Conservation (phyloP, 2,797 vertebrate species). For the Acomys russatus region DNA sequence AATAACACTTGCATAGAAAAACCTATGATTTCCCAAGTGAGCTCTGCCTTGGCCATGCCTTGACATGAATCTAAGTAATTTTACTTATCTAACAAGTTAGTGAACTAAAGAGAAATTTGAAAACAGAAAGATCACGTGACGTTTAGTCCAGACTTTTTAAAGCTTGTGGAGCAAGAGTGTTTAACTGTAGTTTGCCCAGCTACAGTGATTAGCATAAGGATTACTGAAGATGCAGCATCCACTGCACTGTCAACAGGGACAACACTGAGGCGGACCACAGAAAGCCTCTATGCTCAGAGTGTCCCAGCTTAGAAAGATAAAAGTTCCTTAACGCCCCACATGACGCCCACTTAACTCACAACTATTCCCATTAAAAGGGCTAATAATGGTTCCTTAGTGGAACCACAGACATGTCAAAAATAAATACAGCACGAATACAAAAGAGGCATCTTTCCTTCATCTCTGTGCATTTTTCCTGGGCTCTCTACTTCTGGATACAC, state of each 20-base stretch:
- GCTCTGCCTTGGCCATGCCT: not conserved
- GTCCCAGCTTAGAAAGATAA: not conserved
- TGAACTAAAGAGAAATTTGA: not conserved
- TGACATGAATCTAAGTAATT: not conserved
- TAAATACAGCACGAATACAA: not conserved
- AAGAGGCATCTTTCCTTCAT: not conserved
- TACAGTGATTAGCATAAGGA: not conserved
- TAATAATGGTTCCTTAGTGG: not conserved
- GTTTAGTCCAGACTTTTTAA: not conserved
- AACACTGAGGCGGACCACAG: not conserved
- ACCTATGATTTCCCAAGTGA: not conserved
- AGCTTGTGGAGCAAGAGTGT: not conserved
- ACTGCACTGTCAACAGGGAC: not conserved
- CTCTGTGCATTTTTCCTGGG: not conserved
- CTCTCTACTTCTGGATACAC: not conserved
- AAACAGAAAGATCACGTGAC: not conserved
- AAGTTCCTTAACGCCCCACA: not conserved
- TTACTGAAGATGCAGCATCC: not conserved
- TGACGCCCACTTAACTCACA: not conserved
- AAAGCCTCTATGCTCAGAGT: not conserved
- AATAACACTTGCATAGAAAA: not conserved
- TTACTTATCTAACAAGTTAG: not conserved
- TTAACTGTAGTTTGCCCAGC: constrained; percentile 33
- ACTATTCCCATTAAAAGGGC: not conserved
- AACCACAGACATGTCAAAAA: not conserved